Evolutionary conservation across 2,888 invertebrate species (phyloP), one percentile per base, ranked within the genome.

Genomic region (Perizoma affinitatum): DNA sequence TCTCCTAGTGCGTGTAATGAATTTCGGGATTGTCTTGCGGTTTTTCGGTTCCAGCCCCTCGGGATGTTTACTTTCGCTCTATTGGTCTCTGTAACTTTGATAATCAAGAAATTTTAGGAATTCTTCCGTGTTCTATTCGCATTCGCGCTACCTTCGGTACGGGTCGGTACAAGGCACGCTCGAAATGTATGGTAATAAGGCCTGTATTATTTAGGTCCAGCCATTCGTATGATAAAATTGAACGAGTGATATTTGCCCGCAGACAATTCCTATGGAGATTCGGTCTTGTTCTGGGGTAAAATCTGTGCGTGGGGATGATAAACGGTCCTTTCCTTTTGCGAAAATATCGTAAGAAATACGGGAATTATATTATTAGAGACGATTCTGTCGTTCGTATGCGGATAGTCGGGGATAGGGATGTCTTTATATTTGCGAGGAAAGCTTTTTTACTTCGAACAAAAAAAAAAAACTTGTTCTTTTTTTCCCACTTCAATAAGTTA

Each of bases 241-340:
- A 82, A 84, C 83, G 84, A 82, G 73, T 84, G 85, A 87, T 89
- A 90, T 90, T 88, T 87, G 87, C 83, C 83, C 82, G 84, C 84
- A 82, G 80, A 86, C 91, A 75, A 92, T 92, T 92, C 82, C 89
- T 89, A 92, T 92, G 91, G 88, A 89, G 90, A 91, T 92, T 90
- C 83, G 80, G 84, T 84, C 87, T 87, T 90, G 89, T 88, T 90
- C 87, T 80, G 85, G 75, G 80, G 84, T 83, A 82, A 83, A 90
- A 90, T 90, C 91, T 88, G 88, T 78, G 86, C 83, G 76, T 78
- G 81, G 79, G 78, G 70, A 82, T 90, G 89, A 91, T 87, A 87
- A 87, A 73, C 74, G 82, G 83, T 63, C 67, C 78, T 84, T 84
- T 82, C 79, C 73, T 78, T 84, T 75, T 72, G 75, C 75, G 76